Evolutionary conservation across 2,797 vertebrate genomes (phyloP), one percentile per base, ranked within the genome.

Genomic region (Hoplostethus atlanticus): DNA sequence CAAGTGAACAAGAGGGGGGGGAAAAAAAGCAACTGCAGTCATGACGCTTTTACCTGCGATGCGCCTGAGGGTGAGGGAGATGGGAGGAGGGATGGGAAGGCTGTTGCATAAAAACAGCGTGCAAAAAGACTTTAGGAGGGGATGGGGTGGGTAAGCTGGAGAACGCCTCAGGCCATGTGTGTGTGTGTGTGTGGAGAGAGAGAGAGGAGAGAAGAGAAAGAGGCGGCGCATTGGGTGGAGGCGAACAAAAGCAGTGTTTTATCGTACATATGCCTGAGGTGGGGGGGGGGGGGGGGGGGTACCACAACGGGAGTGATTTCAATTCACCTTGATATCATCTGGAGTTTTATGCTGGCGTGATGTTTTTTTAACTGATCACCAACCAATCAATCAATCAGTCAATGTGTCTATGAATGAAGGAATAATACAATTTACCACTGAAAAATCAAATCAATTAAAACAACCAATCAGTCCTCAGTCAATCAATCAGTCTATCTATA

Each of bases 21-120:
- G 12, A 17, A 25, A 13, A 13, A 60, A 63, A 53, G 48, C 47
- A 60, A 61, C 7, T 47, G 44, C 44, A 16, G 44, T 28, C 52
- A 30, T 47, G 51, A 60, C 2, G 50, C 17, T 79, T 86, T 75
- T 95, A 97, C 97, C 96, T 97, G 95, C 91, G 94, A 96, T 95
- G 95, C 86, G 96, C 95, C 95, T 94, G 94, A 96, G 96, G 90
- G 76, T 68, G 79, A 51, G 58, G 72, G 69, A 83, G 76, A 61
- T 9, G 54, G 79, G 58, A 64, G 72, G 79, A 77, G 79, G 76
- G 79, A 62, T 4, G 64, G 71, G 69, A 86, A 74, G 73, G 86
- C 66, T 87, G 83, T 65, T 85, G 78, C 70, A 90, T 81, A 77
- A 85, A 84, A 86, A 80, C 77, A 85, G 80, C 65, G 40, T 78